A percentile compares a stretch with the other conserved stretches of the same genome.
Conservation (phyloP, 2,797 vertebrate species). For the Phataginus tricuspis region DNA sequence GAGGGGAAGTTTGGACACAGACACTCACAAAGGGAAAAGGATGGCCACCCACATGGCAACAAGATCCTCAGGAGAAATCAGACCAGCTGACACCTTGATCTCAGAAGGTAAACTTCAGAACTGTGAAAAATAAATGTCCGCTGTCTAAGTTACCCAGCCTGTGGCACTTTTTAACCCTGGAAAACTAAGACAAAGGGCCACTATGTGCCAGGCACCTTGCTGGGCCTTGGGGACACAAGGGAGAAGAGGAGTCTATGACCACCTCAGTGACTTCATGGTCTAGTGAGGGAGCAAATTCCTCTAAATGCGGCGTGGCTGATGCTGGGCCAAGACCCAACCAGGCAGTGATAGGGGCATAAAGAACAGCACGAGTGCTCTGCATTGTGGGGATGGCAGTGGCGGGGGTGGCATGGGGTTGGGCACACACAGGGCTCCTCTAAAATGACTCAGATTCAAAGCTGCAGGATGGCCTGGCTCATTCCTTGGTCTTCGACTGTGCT, state of each 20-base stretch:
- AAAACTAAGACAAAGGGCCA: background rate
- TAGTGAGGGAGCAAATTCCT: background rate
- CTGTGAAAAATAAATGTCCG: no score
- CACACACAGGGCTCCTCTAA: background rate
- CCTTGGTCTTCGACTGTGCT: background rate
- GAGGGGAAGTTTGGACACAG: background rate
- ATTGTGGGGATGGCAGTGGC: no score
- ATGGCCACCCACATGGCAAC: background rate
- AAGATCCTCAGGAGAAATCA: background rate
- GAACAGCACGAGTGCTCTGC: fast-evolving
- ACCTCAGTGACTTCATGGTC: background rate
- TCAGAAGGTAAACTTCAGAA: background rate
- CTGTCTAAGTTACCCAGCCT: background rate
- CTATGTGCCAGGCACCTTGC: background rate
- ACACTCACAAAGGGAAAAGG: background rate
- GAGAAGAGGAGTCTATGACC: background rate
- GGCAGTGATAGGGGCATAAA: background rate
- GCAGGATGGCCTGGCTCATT: background rate
- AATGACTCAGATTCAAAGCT: background rate
- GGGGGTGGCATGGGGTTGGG: fast-evolving
- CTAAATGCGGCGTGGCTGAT: background rate
- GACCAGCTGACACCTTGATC: background rate
- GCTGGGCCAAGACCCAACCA: background rate
- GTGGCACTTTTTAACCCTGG: no score
- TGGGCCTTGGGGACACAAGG: background rate